A percentile compares a stretch with the other conserved stretches of the same genome.
Conservation (phyloP, 2,888 invertebrate species). For the Callimorpha dominula region DNA sequence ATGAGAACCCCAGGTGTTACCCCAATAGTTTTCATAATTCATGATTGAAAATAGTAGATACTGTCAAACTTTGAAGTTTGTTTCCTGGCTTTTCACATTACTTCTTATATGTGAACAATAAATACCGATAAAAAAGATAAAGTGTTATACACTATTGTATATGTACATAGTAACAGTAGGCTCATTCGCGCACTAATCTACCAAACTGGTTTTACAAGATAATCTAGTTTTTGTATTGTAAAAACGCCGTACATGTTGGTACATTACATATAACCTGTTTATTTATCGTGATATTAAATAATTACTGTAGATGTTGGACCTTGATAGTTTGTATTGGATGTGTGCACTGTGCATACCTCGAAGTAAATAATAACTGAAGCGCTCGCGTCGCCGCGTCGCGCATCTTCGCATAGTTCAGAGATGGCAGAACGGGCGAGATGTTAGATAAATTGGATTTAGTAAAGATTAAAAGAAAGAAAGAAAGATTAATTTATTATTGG, state of each 20-base stretch:
- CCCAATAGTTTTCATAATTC: too few species aligned
- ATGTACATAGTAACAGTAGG: not conserved
- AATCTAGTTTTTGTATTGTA: constrained; percentile 21
- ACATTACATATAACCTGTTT: constrained; percentile 17
- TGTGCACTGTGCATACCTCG: not conserved
- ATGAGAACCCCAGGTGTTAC: too few species aligned
- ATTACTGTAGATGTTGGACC: constrained; percentile 6
- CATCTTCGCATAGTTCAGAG: too few species aligned
- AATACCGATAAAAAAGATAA: not conserved
- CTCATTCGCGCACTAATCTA: not conserved
- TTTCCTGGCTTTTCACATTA: too few species aligned
- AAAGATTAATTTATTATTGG: too few species aligned
- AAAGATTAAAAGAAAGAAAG: too few species aligned
- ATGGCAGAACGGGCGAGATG: too few species aligned
- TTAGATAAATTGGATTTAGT: too few species aligned
- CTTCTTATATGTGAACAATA: not conserved
- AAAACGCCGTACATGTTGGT: not conserved
- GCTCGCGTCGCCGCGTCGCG: too few species aligned
- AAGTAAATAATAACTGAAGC: too few species aligned
- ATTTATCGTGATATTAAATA: constrained; percentile 1
- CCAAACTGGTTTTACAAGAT: constrained; percentile 17
- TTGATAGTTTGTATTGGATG: not conserved
- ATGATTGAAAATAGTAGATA: too few species aligned
- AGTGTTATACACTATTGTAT: not conserved
- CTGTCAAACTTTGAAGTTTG: too few species aligned